phyloP scores from a whole-genome alignment of 2,113 vertebrate genomes.

The Cathartes aura region DNA sequence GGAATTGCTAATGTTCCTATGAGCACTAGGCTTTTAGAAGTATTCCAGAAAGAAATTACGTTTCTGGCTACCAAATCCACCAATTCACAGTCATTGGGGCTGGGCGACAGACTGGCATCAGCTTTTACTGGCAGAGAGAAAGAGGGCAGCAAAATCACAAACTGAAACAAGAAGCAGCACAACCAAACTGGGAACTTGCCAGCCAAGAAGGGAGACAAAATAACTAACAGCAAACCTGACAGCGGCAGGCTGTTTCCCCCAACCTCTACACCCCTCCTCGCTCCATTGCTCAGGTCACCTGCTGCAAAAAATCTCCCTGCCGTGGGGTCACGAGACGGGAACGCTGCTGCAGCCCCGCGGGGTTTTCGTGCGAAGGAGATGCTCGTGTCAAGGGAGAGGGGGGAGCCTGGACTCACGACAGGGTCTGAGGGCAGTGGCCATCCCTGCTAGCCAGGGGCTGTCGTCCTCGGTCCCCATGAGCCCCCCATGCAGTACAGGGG shows the following conservation, averaged over 20 bases:
- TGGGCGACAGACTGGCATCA: not conserved
- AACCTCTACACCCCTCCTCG: accelerated
- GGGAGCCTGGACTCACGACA: not conserved
- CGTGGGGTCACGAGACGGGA: accelerated
- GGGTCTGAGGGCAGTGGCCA: not conserved
- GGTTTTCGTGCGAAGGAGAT: not conserved
- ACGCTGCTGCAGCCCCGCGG: accelerated
- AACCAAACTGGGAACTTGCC: not conserved
- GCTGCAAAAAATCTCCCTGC: not conserved
- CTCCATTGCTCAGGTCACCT: not conserved
- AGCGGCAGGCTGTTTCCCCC: not conserved
- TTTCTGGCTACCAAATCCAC: not conserved
- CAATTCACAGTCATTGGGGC: not conserved
- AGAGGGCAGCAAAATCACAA: not conserved
- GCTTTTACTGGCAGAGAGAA: not conserved
- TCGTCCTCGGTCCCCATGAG: not conserved
- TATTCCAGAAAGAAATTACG: not conserved
- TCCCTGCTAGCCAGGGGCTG: not conserved
- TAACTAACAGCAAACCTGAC: not conserved
- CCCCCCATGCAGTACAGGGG: not conserved
- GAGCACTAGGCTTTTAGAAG: not conserved
- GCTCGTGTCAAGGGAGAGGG: not conserved
- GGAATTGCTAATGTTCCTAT: not conserved
- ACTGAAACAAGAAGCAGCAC: not conserved
- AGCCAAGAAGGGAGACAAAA: not conserved